phyloP scores from a whole-genome alignment of 2,888 invertebrate species.

The Sinodicranocentrus sp. region DNA sequence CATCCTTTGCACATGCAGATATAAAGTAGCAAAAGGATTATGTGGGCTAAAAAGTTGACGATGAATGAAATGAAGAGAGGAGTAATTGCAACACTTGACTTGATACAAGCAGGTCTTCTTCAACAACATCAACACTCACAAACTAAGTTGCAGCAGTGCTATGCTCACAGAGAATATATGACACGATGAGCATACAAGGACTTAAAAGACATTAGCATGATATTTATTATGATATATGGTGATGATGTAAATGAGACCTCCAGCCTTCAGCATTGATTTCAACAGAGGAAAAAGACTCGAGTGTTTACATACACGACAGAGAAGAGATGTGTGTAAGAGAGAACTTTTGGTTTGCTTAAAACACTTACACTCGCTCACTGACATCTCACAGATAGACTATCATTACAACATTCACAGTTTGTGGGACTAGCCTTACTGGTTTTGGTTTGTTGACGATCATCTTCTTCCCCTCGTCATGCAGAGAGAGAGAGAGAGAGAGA shows the following conservation, averaged over 20 bases:
- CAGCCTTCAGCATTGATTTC: slow-evolving; percentile 65
- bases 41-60: slow-evolving; percentile 43
- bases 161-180: background rate
- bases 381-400: background rate
- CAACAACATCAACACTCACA: background rate
- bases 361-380: slow-evolving; percentile 13
- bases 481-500: background rate
- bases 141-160: background rate
- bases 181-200: slow-evolving; percentile 48
- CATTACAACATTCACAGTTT: background rate
- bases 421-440: slow-evolving; percentile 45
- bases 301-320: slow-evolving; percentile 19
- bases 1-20: too few relatives aligned
- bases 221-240: slow-evolving; percentile 64
- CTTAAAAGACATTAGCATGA: slow-evolving; percentile 55
- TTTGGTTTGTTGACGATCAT: slow-evolving; percentile 49
- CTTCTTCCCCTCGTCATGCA: slow-evolving; percentile 18
- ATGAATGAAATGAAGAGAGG: slow-evolving; percentile 41
- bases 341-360: slow-evolving; percentile 8
- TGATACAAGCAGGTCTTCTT: slow-evolving; percentile 20
- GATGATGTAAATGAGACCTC: slow-evolving; percentile 65
- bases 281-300: slow-evolving; percentile 34
- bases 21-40: too few relatives aligned
- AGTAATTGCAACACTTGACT: slow-evolving; percentile 56
- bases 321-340: background rate